Conservation (phyloP, 2,113 vertebrate genomes). For the Oxygymnocypris stewartii region DNA sequence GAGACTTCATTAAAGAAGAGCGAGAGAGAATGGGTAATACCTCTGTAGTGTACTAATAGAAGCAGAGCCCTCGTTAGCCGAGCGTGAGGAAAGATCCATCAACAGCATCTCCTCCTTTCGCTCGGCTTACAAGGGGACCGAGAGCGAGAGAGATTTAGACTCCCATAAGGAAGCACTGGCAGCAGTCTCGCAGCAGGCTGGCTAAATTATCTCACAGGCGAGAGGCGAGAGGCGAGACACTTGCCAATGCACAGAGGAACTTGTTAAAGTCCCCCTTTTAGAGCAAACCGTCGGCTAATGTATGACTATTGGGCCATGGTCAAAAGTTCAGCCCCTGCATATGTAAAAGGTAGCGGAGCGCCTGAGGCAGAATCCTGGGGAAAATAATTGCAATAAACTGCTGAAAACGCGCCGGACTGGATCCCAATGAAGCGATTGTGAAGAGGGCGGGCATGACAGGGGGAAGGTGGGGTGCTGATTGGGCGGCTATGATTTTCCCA, state of each 20-base stretch:
- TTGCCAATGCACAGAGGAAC: conserved; percentile 89
- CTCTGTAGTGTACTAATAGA: conserved; percentile 86
- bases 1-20: conserved; percentile 86
- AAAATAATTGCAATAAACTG: conserved; percentile 98
- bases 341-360: conserved; percentile 99
- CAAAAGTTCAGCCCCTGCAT: conserved; percentile 99
- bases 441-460: conserved; percentile 47
- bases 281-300: conserved; percentile 85
- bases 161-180: conserved; percentile 80
- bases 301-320: conserved; percentile 92
- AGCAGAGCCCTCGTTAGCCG: conserved; percentile 90
- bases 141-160: conserved; percentile 75
- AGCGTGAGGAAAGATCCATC: conserved; percentile 89
- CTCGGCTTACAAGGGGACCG: conserved; percentile 65
- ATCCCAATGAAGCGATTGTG: conserved; percentile 29
- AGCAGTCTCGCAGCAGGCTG: conserved; percentile 84
- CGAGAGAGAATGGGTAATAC: conserved; percentile 73
- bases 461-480: conserved; percentile 63
- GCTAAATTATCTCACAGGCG: conserved; percentile 85
- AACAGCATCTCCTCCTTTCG: conserved; percentile 70
- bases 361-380: conserved; percentile 94
- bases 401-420: conserved; percentile 86
- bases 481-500: conserved; percentile 59
- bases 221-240: conserved; percentile 77
- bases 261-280: conserved; percentile 89